Evolutionary conservation across 2,888 invertebrate genomes (phyloP).

Genomic region (Caenorhabditis sp.): DNA sequence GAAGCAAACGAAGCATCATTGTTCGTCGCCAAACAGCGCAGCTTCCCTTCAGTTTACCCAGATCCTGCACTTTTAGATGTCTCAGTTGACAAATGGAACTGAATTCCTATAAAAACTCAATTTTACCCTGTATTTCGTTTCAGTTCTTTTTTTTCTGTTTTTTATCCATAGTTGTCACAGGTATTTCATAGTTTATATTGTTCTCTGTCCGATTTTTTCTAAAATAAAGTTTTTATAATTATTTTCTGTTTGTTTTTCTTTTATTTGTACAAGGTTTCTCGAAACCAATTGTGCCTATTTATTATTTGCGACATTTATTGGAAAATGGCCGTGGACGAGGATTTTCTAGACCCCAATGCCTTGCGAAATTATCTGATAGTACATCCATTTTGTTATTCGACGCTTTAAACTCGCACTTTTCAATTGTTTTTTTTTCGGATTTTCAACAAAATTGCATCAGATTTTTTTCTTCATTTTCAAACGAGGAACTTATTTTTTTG

Average conservation of each 20-base stretch:
- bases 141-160: neutral
- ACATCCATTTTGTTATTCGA: neutral
- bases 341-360: neutral
- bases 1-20: constrained; percentile 26
- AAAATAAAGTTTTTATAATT: neutral
- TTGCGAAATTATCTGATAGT: neutral
- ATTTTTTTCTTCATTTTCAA: too few relatives aligned
- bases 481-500: too few relatives aligned
- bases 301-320: neutral
- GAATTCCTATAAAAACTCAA: neutral
- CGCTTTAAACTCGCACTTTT: neutral
- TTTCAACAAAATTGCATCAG: too few relatives aligned
- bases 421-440: too few relatives aligned
- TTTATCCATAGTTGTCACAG: neutral
- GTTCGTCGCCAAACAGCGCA: constrained; percentile 36
- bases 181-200: constrained; percentile 1
- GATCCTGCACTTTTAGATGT: constrained; percentile 31
- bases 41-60: constrained; percentile 29
- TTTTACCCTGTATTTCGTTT: neutral
- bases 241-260: neutral
- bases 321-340: neutral
- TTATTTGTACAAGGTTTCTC: neutral
- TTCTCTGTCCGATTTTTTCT: neutral
- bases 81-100: constrained; percentile 38
- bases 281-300: neutral